Base-by-base conservation (phyloP, 2,113 vertebrate genomes). In the Amazona guildingii region DNA sequence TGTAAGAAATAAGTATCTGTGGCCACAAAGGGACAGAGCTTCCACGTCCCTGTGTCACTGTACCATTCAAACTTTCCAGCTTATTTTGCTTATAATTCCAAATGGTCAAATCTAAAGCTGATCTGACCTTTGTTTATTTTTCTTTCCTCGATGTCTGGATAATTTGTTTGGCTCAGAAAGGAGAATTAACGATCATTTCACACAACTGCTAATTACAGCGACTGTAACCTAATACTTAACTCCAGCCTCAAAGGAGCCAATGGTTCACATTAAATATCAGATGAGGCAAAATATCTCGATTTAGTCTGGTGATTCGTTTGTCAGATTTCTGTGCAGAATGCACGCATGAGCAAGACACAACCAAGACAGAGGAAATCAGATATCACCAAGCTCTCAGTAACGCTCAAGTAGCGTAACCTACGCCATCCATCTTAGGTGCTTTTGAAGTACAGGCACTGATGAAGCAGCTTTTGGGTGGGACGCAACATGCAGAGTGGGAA, bases 41-140 rank as follows among this genome's bases (percentile, higher is more conserved):
- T 84, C 73, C 64, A 63, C 6, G 1, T 69, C 18, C 55, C 29
- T 16, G 17, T 41, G 17, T 25, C 28, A 46, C 27, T 12, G 15
- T 39, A 16, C 28, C 31, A 43, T 92, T 86, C 73, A 61, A 84
- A 41, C 9, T 76, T 93, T 27, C 39, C 20, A 27, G 5, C 6
- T 77, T 73, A 54, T 37, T 91, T 83, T 92, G 37, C 39, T 24
- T 43, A 23, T 11, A 52, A 75, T 46, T 86, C 39, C n/a, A 51
- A 88, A 68, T 62, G 2, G 33, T 81, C 77, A 54, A 49, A 78
- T 62, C 62, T 59, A 78, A 72, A 24, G 39, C 25, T 73, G 41
- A 66, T 76, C n/a, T 69, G 52, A 73, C 33, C 44, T 64, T 46
- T 76, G 48, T 81, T 94, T 94, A 66, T 81, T 94, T 95, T 79